Evolutionary conservation across 2,888 invertebrate genomes (phyloP).

Genomic region (Aspidapion aeneum): DNA sequence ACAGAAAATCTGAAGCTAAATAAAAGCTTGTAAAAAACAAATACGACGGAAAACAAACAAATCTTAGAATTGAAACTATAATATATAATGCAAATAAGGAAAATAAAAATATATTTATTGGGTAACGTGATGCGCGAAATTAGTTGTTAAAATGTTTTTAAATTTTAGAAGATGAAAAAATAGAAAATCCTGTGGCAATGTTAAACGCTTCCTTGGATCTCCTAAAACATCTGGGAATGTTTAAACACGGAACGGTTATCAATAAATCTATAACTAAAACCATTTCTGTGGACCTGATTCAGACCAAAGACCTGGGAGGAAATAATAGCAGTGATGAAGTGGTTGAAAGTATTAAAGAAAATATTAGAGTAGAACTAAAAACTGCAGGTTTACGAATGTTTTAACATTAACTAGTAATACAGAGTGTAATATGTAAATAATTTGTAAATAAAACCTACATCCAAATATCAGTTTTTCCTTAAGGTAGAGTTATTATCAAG

Average conservation of each 20-base stretch:
- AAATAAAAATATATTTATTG: no score
- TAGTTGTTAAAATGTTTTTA: no score
- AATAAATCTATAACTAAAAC: constrained; percentile 32
- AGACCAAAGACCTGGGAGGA: constrained; percentile 35
- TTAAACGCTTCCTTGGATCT: constrained; percentile 65
- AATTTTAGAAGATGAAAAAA: constrained; percentile 71
- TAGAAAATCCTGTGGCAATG: constrained; percentile 96
- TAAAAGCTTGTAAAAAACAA: no score
- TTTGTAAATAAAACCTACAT: no score
- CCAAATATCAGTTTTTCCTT: no score
- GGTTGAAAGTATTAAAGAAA: constrained; percentile 27
- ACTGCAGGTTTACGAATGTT: constrained; percentile 10
- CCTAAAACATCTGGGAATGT: constrained; percentile 30
- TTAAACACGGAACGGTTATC: constrained; percentile 29
- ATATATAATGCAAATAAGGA: no score
- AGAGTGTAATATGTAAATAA: no score
- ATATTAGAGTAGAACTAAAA: constrained; percentile 22
- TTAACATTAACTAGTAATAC: constrained; percentile 7
- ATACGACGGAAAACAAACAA: no score
- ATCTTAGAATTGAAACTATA: no score
- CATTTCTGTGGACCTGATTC: constrained; percentile 31
- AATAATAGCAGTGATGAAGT: constrained; percentile 30
- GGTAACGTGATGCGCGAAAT: no score
- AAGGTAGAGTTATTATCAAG: no score
- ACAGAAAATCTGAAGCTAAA: no score